These are phyloP conservation scores for Falco rusticolus DNA, from an alignment of 2,797 vertebrate genomes.

Conservation along the genomic window DNA sequence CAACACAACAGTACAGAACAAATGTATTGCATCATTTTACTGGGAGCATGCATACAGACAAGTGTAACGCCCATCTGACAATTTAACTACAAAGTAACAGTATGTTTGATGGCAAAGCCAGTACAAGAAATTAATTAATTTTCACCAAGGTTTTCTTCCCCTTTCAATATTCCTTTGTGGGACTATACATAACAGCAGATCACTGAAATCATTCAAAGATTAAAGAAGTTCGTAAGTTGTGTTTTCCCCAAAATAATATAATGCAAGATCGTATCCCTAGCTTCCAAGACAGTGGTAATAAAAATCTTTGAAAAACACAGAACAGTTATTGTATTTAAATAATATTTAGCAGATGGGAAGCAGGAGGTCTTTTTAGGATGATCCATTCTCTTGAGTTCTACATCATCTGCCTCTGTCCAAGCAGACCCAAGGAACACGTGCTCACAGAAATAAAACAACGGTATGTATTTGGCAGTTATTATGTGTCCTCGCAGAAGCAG, in stretches of 20 bases:
- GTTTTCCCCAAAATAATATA: background rate
- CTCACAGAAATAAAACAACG: background rate
- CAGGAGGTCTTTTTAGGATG: background rate
- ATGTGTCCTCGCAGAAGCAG: accelerated
- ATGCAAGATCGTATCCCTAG: background rate
- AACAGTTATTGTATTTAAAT: background rate
- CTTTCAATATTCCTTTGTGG: background rate
- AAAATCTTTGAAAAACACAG: background rate
- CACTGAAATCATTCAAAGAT: background rate
- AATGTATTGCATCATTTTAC: background rate
- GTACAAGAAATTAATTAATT: background rate
- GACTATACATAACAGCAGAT: background rate
- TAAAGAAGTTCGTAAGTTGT: background rate
- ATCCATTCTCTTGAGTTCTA: background rate
- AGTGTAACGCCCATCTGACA: background rate
- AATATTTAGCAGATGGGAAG: background rate
- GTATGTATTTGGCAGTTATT: background rate
- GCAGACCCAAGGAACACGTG: background rate
- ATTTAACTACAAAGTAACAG: background rate
- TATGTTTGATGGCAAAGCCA: background rate
- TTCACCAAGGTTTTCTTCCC: background rate
- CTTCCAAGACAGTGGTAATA: background rate
- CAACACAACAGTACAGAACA: background rate
- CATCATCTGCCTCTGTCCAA: background rate
- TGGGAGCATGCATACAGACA: background rate